phyloP scores from a whole-genome alignment of 2,888 invertebrate genomes.

The Pocota personata region DNA sequence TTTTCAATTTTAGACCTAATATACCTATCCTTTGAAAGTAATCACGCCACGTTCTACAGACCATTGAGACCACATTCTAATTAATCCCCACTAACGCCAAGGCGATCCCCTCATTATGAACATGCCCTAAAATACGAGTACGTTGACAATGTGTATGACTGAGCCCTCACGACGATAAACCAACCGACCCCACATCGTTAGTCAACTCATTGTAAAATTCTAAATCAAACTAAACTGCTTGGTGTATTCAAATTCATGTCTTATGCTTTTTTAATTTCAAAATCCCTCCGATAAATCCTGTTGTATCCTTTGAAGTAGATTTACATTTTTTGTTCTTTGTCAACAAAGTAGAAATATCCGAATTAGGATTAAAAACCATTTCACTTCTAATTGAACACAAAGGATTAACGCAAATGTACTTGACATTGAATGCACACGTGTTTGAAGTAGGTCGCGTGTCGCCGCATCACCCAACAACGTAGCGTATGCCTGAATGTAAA shows the following conservation, averaged over 20 bases:
- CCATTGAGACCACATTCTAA: too few relatives aligned
- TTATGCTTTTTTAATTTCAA: not conserved
- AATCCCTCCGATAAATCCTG: slow-evolving; percentile 3
- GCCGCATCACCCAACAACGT: slow-evolving; percentile 21
- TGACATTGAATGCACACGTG: slow-evolving; percentile 68
- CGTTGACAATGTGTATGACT: too few relatives aligned
- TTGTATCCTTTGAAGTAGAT: not conserved
- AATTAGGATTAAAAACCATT: slow-evolving; percentile 56
- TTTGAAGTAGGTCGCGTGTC: slow-evolving; percentile 63
- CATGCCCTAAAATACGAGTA: too few relatives aligned
- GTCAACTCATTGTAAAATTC: not conserved
- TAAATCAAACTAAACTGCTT: not conserved
- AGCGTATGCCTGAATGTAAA: slow-evolving; percentile 3
- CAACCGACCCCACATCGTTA: not conserved
- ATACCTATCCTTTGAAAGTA: too few relatives aligned
- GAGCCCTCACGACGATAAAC: too few relatives aligned
- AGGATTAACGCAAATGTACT: slow-evolving; percentile 57
- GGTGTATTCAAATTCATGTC: not conserved
- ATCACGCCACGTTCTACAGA: too few relatives aligned
- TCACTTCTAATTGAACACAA: slow-evolving; percentile 61
- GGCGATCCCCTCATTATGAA: too few relatives aligned
- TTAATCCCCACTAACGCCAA: too few relatives aligned
- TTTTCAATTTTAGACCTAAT: too few relatives aligned
- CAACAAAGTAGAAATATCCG: slow-evolving; percentile 12
- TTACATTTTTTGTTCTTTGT: not conserved